These are phyloP conservation scores for Hylaeus anthracinus DNA, from an alignment of 1,140 invertebrate genomes.

Conservation along the genomic window DNA sequence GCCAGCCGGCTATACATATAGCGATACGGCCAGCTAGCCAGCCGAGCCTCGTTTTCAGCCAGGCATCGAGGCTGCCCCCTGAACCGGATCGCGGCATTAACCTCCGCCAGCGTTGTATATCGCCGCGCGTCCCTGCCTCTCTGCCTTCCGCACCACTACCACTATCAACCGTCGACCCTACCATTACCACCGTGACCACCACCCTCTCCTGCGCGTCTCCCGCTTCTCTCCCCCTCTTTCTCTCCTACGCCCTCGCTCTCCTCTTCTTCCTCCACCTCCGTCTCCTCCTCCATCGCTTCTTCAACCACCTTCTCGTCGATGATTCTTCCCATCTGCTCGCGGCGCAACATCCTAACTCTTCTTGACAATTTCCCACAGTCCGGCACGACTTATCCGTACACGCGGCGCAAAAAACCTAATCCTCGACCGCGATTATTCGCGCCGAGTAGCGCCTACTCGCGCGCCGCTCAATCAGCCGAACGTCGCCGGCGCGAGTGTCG, in stretches of 20 bases:
- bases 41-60: conserved; percentile 70
- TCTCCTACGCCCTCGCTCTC: conserved; percentile 26
- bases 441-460: neutral
- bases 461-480: no score
- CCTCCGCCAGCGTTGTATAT: conserved; percentile 68
- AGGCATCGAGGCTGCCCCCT: conserved; percentile 70
- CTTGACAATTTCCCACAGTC: conserved; percentile 45
- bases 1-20: conserved; percentile 23
- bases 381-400: neutral
- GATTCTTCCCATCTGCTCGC: conserved; percentile 53
- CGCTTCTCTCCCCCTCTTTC: conserved; percentile 8
- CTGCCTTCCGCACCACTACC: conserved; percentile 50
- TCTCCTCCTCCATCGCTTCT: conserved; percentile 5
- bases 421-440: neutral
- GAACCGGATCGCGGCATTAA: conserved; percentile 77
- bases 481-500: no score
- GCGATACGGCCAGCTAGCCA: conserved; percentile 16
- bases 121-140: conserved; percentile 53
- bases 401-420: neutral
- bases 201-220: conserved; percentile 33
- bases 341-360: conserved; percentile 31
- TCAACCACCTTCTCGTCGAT: conserved; percentile 44
- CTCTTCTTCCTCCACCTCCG: neutral
- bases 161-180: conserved; percentile 48
- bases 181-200: conserved; percentile 47